Conservation (phyloP, 2,797 vertebrate genomes). For the Enteromius thamalakanensis region DNA sequence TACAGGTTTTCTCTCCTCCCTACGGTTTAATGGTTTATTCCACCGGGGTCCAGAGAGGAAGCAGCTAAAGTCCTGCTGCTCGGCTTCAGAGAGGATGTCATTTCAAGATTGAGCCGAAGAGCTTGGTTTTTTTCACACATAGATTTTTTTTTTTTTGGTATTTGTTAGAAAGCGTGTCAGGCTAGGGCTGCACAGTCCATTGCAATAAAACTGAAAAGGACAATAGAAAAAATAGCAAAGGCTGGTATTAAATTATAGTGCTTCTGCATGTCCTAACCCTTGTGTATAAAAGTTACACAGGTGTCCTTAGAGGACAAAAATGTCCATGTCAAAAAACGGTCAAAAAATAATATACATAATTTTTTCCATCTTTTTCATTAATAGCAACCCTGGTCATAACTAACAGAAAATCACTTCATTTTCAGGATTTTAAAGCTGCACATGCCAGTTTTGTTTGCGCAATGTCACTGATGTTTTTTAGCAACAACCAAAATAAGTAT, state of each 20-base stretch:
- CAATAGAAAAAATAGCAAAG: neutral
- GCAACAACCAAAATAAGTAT: neutral
- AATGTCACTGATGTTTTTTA: neutral
- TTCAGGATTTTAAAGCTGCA: neutral
- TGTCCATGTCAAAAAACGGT: neutral
- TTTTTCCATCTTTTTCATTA: neutral
- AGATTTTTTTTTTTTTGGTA: neutral
- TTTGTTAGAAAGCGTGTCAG: neutral
- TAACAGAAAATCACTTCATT: neutral
- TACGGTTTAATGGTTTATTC: conserved; percentile 92
- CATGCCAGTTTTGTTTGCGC: neutral
- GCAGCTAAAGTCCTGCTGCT: conserved; percentile 88
- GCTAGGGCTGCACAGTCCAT: neutral
- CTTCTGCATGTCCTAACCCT: neutral
- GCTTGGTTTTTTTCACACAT: neutral
- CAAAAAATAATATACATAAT: neutral
- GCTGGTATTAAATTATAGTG: neutral
- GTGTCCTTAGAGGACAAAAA: neutral
- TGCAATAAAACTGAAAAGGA: neutral
- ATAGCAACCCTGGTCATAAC: neutral
- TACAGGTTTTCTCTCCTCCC: conserved; percentile 89
- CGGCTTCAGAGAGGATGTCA: conserved; percentile 87
- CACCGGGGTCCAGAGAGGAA: conserved; percentile 87
- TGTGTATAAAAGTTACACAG: neutral
- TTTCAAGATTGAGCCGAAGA: conserved; percentile 23